phyloP scores from a whole-genome alignment of 2,888 invertebrate genomes.

The Leistus spinibarbis region DNA sequence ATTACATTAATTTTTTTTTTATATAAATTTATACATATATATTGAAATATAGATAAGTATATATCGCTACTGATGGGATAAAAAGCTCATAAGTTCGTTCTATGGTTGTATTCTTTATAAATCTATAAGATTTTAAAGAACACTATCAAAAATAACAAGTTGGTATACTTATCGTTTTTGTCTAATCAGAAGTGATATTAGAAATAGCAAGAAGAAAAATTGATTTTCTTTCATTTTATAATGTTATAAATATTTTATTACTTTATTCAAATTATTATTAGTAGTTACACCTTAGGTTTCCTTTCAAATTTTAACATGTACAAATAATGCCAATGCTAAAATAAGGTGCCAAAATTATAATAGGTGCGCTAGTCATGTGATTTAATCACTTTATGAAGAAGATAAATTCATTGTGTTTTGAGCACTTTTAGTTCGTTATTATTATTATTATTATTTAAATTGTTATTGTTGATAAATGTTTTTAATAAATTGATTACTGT shows the following conservation, averaged over 20 bases:
- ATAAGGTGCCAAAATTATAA: constrained; percentile 34
- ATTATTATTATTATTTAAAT: constrained; percentile 32
- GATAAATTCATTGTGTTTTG: not conserved
- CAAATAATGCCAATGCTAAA: constrained; percentile 35
- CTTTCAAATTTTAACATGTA: constrained; percentile 26
- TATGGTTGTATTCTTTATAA: not conserved
- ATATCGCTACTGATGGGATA: not conserved
- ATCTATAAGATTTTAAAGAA: not conserved
- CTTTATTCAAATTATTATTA: constrained; percentile 19
- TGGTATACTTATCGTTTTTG: not conserved
- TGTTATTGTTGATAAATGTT: constrained; percentile 38
- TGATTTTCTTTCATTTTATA: constrained; percentile 30
- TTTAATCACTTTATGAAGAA: constrained; percentile 12
- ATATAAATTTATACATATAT: constrained; percentile 47
- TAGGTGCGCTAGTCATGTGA: constrained; percentile 26
- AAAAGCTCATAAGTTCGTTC: not conserved
- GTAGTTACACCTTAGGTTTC: constrained; percentile 18
- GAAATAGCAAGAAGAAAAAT: constrained; percentile 28
- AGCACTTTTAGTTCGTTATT: constrained; percentile 24
- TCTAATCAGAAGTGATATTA: constrained; percentile 28
- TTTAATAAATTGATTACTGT: constrained; percentile 38
- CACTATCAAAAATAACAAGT: not conserved
- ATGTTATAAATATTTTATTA: constrained; percentile 28
- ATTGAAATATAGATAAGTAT: not conserved
- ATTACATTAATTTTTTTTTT: constrained; percentile 69